Evolutionary conservation across 2,113 vertebrate genomes (phyloP), one percentile per base, ranked within the genome.

Genomic region (Pelusios castaneus): DNA sequence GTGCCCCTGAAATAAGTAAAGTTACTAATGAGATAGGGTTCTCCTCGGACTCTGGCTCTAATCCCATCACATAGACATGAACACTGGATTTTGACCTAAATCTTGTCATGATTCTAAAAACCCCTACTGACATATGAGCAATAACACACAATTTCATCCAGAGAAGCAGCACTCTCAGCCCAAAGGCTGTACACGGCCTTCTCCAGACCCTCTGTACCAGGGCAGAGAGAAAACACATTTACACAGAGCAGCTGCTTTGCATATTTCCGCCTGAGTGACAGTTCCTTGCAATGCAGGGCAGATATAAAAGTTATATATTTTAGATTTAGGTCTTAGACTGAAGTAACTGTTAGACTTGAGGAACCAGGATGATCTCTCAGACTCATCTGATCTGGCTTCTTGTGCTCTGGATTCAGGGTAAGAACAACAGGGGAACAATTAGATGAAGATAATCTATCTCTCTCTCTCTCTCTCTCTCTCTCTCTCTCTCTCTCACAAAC

Each of bases 191-290:
- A 25, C 41, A 12, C 4, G 41, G 10, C 10, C 5, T 21, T 43
- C 0, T 25, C 70, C 43, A 22, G 22, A 13, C 38, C 8, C n/a
- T 38, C 19, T 73, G n/a, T 10, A 1, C n/a, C 3, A 5, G 38
- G 38, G 4, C 22, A 24, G 3, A 43, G 41, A 3, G 70, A 75
- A 43, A 4, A 6, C 38, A 2, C 70, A 22, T 38, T 75, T 43
- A 43, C 24, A 75, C 6, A 75, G 10, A 25, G 38, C 38, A 41
- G 19, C 70, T 43, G 70, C 70, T 75, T 75, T 75, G 70, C 70
- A 75, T 75, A 25, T 75, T 75, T 75, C 70, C 0, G 1, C 38
- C 21, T 43, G 70, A 75, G 38, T 6, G 10, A 9, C 70, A 11
- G 41, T 43, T 41, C 70, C 70, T 41, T 43, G 9, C 22, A 22